A percentile compares a stretch with the other conserved stretches of the same genome.
Conservation (phyloP, 1,140 invertebrate species). For the Cydia fagiglandana region DNA sequence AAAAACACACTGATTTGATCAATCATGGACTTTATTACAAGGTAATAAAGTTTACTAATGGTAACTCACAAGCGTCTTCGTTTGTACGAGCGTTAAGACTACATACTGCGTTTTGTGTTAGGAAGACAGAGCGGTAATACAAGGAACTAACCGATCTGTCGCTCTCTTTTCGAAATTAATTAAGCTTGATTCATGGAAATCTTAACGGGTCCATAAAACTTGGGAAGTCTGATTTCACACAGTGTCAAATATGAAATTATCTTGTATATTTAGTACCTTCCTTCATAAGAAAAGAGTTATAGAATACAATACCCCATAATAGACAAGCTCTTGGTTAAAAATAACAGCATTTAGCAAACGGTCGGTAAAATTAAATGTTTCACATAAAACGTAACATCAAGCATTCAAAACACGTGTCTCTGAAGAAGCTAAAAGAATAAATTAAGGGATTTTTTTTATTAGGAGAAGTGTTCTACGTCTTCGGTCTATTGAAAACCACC, state of each 20-base stretch:
- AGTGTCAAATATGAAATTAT: background rate
- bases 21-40: background rate
- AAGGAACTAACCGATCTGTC: constrained; percentile 25
- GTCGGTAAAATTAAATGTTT: no score
- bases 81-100: no score
- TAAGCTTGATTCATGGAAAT: constrained; percentile 7
- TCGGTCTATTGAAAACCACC: constrained; percentile 15
- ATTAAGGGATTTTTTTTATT: no score
- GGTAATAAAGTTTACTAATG: background rate
- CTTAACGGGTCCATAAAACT: background rate
- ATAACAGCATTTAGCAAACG: no score
- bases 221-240: background rate
- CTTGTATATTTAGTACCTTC: background rate
- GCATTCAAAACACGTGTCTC: background rate
- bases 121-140: constrained; percentile 34
- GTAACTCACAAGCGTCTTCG: background rate
- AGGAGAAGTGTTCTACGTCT: background rate
- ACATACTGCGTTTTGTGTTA: constrained; percentile 38
- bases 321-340: no score
- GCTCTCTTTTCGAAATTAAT: constrained; percentile 32
- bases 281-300: no score
- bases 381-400: no score
- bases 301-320: no score
- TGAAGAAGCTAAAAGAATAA: background rate
- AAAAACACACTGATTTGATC: background rate